These are phyloP conservation scores for Lophura nycthemera DNA, from an alignment of 2,113 vertebrate species.

Conservation along the genomic window DNA sequence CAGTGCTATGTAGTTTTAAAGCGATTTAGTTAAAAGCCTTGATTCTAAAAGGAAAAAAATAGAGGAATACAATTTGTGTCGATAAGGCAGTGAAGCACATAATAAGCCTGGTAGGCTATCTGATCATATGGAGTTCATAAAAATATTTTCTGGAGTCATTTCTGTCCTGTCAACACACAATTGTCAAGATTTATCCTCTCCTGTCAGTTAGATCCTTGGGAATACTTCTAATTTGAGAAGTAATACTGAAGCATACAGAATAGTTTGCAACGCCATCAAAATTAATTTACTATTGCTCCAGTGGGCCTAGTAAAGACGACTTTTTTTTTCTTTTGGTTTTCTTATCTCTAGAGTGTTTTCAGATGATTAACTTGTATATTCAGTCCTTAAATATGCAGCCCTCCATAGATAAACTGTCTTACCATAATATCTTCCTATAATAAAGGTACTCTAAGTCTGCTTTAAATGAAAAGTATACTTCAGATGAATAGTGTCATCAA, in stretches of 20 bases:
- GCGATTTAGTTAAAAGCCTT: neutral
- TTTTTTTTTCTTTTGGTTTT: neutral
- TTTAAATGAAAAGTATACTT: neutral
- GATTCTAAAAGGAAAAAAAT: neutral
- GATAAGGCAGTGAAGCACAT: neutral
- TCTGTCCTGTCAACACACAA: neutral
- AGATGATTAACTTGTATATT: neutral
- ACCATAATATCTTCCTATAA: neutral
- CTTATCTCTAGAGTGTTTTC: neutral
- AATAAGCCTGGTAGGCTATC: neutral
- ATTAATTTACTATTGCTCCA: neutral
- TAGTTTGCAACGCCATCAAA: neutral
- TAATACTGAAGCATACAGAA: neutral
- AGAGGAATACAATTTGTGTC: neutral
- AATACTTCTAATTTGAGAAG: neutral
- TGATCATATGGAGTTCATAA: neutral
- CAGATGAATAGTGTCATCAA: neutral
- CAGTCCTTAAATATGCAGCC: neutral
- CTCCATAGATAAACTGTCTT: neutral
- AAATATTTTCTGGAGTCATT: neutral
- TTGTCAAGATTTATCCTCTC: neutral
- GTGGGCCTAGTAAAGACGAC: neutral
- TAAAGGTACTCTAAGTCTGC: neutral
- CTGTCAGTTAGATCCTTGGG: neutral
- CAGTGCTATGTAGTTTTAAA: neutral